Percentiles rank a stretch among this genome's conserved stretches.
phyloP scores from a whole-genome alignment of 1,140 invertebrate species.

The Caenorhabditis brenneri region DNA sequence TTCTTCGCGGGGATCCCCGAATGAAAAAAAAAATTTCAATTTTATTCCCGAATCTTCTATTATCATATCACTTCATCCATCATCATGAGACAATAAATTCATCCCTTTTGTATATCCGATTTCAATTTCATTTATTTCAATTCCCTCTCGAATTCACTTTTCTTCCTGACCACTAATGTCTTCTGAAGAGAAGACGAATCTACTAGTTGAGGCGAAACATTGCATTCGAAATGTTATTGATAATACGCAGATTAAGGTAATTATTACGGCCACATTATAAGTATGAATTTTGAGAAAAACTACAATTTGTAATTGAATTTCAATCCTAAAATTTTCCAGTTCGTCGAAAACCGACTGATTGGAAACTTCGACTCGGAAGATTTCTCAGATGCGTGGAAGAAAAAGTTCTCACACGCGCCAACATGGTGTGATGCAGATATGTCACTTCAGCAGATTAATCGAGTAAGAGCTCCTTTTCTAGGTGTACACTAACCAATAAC shows the following conservation, averaged over 20 bases:
- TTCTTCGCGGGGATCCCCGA: neutral
- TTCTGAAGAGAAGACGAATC: neutral
- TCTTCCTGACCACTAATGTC: neutral
- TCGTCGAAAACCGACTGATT: slow-evolving; percentile 62
- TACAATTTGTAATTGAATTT: neutral
- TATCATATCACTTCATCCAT: neutral
- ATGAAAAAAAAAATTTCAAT: no score
- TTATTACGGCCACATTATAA: no score
- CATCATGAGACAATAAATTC: neutral
- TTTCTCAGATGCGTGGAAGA: slow-evolving; percentile 65
- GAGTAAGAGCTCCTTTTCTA: slow-evolving; percentile 59
- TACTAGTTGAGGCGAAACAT: neutral
- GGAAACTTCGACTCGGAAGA: slow-evolving; percentile 67
- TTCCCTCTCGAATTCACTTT: neutral
- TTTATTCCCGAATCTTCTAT: no score
- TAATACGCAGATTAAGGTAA: neutral
- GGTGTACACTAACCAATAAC: no score
- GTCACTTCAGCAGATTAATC: slow-evolving; percentile 68
- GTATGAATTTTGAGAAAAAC: neutral
- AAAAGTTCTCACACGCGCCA: slow-evolving; percentile 68
- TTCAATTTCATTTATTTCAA: slow-evolving; percentile 1
- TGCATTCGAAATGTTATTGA: neutral
- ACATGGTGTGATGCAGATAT: slow-evolving; percentile 71
- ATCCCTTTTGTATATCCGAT: neutral
- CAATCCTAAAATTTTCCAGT: slow-evolving; percentile 59